These are phyloP conservation scores for Dolichopus griseipennis DNA, from an alignment of 2,888 invertebrate genomes.

Conservation along the genomic window DNA sequence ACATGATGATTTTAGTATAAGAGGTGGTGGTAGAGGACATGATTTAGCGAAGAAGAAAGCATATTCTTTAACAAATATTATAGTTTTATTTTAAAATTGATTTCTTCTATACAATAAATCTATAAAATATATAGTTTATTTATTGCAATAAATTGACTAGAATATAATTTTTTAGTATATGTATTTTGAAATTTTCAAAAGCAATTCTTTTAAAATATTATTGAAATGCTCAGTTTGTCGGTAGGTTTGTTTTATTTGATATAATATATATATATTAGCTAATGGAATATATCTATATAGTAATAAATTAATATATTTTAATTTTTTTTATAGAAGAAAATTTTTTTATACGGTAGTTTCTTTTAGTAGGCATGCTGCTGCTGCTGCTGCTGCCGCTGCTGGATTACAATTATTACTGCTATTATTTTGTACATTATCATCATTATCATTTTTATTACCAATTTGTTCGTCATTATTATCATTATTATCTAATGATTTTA, in stretches of 20 bases:
- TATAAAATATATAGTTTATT: no score
- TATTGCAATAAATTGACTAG: no score
- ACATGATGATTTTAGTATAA: no score
- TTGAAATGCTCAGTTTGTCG: background rate
- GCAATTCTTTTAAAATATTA: no score
- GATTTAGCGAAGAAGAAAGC: no score
- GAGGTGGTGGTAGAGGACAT: no score
- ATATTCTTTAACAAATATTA: no score
- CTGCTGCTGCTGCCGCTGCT: no score
- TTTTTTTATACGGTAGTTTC: conserved; percentile 5
- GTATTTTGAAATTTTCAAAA: no score
- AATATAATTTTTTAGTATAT: no score
- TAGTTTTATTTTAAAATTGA: no score
- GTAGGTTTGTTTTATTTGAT: background rate
- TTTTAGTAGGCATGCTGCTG: conserved; percentile 1
- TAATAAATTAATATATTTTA: background rate
- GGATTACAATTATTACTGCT: background rate
- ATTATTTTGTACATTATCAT: background rate
- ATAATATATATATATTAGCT: background rate
- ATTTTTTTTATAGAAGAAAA: background rate
- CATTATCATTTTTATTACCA: background rate
- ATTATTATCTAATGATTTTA: conserved; percentile 22
- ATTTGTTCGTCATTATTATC: background rate
- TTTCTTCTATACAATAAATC: no score
- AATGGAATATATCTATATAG: background rate